Percentiles rank a stretch among this genome's conserved stretches.
These are phyloP conservation scores for Lasiurus borealis DNA, from an alignment of 2,113 vertebrate genomes.

Conservation along the genomic window DNA sequence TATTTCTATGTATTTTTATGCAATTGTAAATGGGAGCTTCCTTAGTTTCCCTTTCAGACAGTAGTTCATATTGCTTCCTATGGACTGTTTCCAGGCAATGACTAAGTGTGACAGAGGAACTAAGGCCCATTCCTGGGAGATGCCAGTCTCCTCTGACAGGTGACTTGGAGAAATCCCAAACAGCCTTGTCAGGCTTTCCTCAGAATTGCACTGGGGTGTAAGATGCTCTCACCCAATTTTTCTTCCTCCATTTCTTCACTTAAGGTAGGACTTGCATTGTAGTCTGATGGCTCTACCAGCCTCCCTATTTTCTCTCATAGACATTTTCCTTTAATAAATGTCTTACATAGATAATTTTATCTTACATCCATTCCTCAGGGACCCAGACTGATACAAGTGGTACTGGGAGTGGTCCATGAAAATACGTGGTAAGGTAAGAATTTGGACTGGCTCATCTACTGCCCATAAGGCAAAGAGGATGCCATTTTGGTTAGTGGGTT, in stretches of 20 bases:
- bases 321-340: not conserved
- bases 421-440: not conserved
- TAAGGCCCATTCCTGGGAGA: not conserved
- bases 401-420: not conserved
- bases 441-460: not conserved
- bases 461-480: not conserved
- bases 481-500: not conserved
- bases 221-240: not conserved
- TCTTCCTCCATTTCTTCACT: not conserved
- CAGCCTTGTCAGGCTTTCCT: not conserved
- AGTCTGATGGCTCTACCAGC: not conserved
- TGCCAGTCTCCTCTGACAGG: not conserved
- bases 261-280: not conserved
- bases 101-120: not conserved
- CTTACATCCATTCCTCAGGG: slow-evolving; percentile 15
- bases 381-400: not conserved
- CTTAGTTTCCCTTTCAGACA: too few species aligned
- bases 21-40: too few species aligned
- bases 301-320: slow-evolving; percentile 13
- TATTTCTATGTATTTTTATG: too few species aligned
- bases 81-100: not conserved
- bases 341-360: not conserved
- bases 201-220: not conserved
- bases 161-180: slow-evolving; percentile 25
- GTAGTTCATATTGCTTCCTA: not conserved